These are phyloP conservation scores for Drosophila rellima DNA, from an alignment of 2,888 invertebrate species.

Conservation along the genomic window DNA sequence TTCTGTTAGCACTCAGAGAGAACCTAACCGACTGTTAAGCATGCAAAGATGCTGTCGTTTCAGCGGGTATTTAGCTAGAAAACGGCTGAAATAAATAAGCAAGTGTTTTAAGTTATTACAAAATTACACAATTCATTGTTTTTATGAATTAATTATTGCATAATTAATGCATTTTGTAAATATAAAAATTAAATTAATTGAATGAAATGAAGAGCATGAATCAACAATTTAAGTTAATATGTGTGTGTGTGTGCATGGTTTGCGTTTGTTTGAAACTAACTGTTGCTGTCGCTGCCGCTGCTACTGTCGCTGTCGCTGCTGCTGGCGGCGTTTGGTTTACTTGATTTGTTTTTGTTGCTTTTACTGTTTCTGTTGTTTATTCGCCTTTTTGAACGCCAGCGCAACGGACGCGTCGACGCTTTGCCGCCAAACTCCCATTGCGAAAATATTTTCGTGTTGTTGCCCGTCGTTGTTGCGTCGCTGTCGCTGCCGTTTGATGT, in stretches of 20 bases:
- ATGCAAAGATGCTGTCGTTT: conserved; percentile 21
- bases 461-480: background rate
- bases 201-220: background rate
- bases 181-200: background rate
- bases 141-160: background rate
- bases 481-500: conserved; percentile 27
- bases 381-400: conserved; percentile 63
- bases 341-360: conserved; percentile 50
- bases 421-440: conserved; percentile 38
- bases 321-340: conserved; percentile 39
- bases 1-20: conserved; percentile 28
- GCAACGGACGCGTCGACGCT: conserved; percentile 65
- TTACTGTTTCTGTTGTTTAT: conserved; percentile 45
- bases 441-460: conserved; percentile 21
- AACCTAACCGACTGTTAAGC: conserved; percentile 30
- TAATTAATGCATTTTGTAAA: background rate
- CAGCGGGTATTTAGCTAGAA: conserved; percentile 21
- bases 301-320: conserved; percentile 17
- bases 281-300: conserved; percentile 36
- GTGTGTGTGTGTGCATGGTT: background rate
- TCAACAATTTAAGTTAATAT: no score
- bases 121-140: background rate
- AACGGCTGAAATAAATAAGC: background rate
- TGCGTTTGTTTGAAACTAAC: conserved; percentile 30
- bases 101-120: background rate